A percentile compares a stretch with the other conserved stretches of the same genome.
Conservation (phyloP, 2,888 invertebrate genomes). For the Ophion ventricosus region DNA sequence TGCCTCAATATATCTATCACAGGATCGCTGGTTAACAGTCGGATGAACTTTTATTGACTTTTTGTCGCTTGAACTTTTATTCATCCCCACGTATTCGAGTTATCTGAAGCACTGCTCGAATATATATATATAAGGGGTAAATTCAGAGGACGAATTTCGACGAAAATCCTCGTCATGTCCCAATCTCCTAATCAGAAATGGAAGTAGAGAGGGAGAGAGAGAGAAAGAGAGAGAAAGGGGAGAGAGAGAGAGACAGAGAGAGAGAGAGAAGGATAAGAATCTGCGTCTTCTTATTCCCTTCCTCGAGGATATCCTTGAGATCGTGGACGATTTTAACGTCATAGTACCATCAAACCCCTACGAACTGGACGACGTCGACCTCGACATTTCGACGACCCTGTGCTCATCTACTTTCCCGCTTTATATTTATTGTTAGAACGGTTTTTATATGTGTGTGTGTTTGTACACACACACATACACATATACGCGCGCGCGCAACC, state of each 20-base stretch:
- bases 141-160: no score
- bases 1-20: no score
- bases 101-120: no score
- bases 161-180: no score
- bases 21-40: no score
- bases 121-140: no score
- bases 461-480: no score
- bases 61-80: no score
- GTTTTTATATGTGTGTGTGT: background rate
- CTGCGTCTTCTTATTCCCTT: slow-evolving; percentile 50
- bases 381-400: slow-evolving; percentile 42
- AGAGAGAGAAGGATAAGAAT: slow-evolving; percentile 44
- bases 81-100: no score
- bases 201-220: background rate
- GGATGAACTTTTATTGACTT: no score
- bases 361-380: slow-evolving; percentile 55
- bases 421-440: background rate
- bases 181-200: no score
- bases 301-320: slow-evolving; percentile 63
- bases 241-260: slow-evolving; percentile 18
- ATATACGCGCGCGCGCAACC: no score
- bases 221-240: slow-evolving; percentile 24
- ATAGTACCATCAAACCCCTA: slow-evolving; percentile 67
- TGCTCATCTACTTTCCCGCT: slow-evolving; percentile 50
- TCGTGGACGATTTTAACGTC: slow-evolving; percentile 78